phyloP scores from a whole-genome alignment of 1,140 invertebrate genomes.

The Apocrypta bakeri region DNA sequence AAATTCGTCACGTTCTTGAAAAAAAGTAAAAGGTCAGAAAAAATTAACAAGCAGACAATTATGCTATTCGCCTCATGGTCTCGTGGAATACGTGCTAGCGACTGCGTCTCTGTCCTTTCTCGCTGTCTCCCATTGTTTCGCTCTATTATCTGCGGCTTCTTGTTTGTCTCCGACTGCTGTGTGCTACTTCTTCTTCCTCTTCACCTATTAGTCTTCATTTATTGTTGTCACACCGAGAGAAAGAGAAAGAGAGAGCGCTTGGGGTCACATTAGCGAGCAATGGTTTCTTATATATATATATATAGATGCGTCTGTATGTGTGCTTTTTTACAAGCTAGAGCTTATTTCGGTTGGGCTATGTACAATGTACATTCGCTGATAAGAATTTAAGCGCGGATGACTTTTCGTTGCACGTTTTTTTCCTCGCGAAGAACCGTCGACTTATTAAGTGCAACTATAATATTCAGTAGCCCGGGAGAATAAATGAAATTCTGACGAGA shows the following conservation, averaged over 20 bases:
- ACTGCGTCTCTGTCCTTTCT: neutral
- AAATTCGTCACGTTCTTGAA: too few species aligned
- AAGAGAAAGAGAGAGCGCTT: too few species aligned
- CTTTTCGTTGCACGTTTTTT: too few species aligned
- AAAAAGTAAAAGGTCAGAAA: too few species aligned
- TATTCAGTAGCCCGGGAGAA: neutral
- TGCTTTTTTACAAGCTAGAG: too few species aligned
- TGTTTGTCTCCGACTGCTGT: neutral
- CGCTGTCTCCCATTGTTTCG: conserved; percentile 4
- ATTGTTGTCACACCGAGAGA: conserved; percentile 4
- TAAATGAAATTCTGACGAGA: neutral
- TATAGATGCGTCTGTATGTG: too few species aligned
- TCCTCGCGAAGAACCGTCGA: too few species aligned
- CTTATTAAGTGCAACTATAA: too few species aligned
- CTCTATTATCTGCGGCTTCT: conserved; percentile 15
- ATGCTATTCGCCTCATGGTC: neutral
- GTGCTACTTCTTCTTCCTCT: neutral
- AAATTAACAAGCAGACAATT: neutral
- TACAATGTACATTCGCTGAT: neutral
- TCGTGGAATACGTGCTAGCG: neutral
- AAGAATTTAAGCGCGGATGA: neutral
- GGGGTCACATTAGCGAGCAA: too few species aligned
- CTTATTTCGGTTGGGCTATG: neutral
- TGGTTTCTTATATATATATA: neutral
- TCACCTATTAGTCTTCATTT: conserved; percentile 32